phyloP scores from a whole-genome alignment of 2,113 vertebrate species.

The Calidris pygmaea region DNA sequence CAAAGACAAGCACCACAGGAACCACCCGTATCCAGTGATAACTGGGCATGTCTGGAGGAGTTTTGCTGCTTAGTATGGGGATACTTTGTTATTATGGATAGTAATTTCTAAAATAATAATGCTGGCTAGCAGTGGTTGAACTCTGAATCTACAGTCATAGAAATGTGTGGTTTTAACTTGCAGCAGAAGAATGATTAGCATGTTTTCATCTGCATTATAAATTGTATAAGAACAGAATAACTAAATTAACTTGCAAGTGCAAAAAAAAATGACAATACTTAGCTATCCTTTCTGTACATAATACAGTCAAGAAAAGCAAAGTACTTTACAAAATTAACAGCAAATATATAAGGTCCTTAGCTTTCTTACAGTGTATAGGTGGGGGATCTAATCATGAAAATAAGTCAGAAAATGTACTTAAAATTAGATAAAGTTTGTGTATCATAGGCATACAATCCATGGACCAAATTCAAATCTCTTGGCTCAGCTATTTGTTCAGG shows the following conservation, averaged over 20 bases:
- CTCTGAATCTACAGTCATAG: neutral
- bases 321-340: neutral
- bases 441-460: neutral
- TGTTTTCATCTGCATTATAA: neutral
- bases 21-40: neutral
- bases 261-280: neutral
- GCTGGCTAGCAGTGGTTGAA: neutral
- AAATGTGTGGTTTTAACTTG: neutral
- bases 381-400: neutral
- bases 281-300: neutral
- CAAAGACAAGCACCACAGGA: neutral
- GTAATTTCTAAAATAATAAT: neutral
- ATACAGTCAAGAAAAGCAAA: neutral
- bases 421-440: neutral
- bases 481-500: neutral
- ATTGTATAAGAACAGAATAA: neutral
- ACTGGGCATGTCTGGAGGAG: neutral
- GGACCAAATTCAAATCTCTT: neutral
- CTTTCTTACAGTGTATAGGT: neutral
- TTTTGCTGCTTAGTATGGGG: neutral
- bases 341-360: neutral
- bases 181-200: neutral
- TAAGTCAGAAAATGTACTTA: neutral
- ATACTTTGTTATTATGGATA: neutral
- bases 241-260: neutral